Conservation (phyloP, 2,888 invertebrate genomes). For the Tridacna gigas region DNA sequence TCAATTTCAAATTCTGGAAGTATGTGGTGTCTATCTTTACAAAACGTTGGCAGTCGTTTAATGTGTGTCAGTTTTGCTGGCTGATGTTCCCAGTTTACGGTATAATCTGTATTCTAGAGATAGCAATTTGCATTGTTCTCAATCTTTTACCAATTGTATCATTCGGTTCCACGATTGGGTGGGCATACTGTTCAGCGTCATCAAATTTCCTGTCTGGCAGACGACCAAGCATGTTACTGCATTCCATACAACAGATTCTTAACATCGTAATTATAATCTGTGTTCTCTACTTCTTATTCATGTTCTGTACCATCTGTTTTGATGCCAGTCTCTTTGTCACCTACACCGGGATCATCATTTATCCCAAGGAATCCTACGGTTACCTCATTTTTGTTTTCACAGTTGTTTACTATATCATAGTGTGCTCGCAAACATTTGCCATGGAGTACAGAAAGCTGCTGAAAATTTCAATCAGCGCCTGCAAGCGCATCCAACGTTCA, state of each 20-base stretch:
- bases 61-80: background rate
- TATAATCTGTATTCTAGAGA: conserved; percentile 41
- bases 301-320: conserved; percentile 63
- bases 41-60: conserved; percentile 25
- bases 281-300: conserved; percentile 45
- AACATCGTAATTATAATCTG: background rate
- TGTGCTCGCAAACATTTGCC: conserved; percentile 44
- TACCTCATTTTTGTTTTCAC: conserved; percentile 63
- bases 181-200: conserved; percentile 39
- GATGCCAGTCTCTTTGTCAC: conserved; percentile 62
- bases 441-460: conserved; percentile 47
- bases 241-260: background rate
- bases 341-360: conserved; percentile 63
- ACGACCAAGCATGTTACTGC: background rate
- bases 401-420: conserved; percentile 55
- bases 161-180: conserved; percentile 39
- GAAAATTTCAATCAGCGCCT: conserved; percentile 24
- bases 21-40: conserved; percentile 36
- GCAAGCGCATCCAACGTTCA: conserved; percentile 31
- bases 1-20: conserved; percentile 62
- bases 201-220: background rate
- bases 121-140: conserved; percentile 35
- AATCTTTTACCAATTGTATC: conserved; percentile 57
- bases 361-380: conserved; percentile 61
- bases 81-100: conserved; percentile 42